phyloP scores from a whole-genome alignment of 2,888 invertebrate species.

The Drosophila acutilabella region DNA sequence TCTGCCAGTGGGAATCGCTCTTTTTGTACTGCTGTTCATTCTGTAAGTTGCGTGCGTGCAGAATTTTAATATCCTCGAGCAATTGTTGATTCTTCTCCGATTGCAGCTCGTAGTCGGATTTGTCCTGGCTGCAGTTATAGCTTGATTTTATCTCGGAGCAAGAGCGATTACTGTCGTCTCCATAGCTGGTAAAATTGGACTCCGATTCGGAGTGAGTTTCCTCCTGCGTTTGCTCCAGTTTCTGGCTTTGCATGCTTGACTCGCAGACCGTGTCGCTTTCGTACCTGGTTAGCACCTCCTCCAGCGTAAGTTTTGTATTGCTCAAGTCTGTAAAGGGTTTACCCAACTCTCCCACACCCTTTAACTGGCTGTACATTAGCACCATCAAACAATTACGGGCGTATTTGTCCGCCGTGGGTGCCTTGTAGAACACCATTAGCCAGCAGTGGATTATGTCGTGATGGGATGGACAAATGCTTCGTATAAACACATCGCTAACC shows the following conservation, averaged over 20 bases:
- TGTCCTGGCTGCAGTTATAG: neutral
- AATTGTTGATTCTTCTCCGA: conserved; percentile 19
- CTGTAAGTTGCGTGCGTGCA: conserved; percentile 21
- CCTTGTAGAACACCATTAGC: conserved; percentile 45
- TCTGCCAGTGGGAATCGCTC: conserved; percentile 4
- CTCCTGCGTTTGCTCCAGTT: neutral
- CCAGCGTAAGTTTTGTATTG: conserved; percentile 32
- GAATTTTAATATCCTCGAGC: conserved; percentile 28
- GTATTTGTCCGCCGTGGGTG: conserved; percentile 39
- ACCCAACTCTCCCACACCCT: conserved; percentile 39
- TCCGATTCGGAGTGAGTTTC: neutral
- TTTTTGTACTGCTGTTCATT: conserved; percentile 16
- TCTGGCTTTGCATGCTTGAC: neutral
- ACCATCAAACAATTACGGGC: conserved; percentile 67
- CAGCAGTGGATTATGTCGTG: conserved; percentile 32
- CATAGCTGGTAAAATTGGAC: neutral
- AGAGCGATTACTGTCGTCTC: conserved; percentile 1
- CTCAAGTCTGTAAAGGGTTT: conserved; percentile 44
- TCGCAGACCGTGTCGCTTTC: neutral
- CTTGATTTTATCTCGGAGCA: neutral
- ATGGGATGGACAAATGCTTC: conserved; percentile 3
- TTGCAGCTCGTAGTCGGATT: neutral
- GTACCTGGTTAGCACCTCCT: conserved; percentile 48
- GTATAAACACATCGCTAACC: conserved; percentile 26
- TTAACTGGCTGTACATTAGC: conserved; percentile 57